Evolutionary conservation across 2,113 vertebrate genomes (phyloP), one percentile per base, ranked within the genome.

Genomic region (Rhombomys opimus): DNA sequence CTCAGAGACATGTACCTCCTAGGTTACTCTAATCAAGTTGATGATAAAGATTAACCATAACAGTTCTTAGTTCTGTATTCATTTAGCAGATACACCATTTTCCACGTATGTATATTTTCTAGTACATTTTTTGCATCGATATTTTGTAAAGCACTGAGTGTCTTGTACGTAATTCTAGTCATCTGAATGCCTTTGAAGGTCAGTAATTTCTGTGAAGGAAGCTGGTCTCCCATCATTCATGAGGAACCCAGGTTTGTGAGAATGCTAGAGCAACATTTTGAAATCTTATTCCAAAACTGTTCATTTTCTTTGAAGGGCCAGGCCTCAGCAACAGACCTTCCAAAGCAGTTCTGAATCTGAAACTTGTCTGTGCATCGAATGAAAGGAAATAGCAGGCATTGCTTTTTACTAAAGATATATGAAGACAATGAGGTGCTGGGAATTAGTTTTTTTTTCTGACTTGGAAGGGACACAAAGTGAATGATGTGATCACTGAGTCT

Each of bases 401-500:
- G 46, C 22, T 78, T 46, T 94, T 87, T 70, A 46, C 4, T 54
- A 89, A 68, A 23, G 52, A 27, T 65, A 80, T 78, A 4, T 57
- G 2, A 38, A 65, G 52, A 63, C 59, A 84, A 65, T 78, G 2
- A 77, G 50, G 87, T 38, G 7, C 20, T 72, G 80, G 12, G 59
- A 94, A 80, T 80, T 92, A 38, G 10, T 11, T 41, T 94, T 93
- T 93, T 41, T 4, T 91, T 32, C n/a, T 70, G 27, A 68, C 73
- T 30, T 77, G 32, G 67, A 65, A 86, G 23, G 52, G 93, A 93
- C 85, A 50, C 61, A 68, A 94, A 89, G 8, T 50, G 52, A 87
- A 70, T 10, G 41, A 52, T 50, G 20, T 77, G 32, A 81, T 65
- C 32, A 77, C 67, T 17, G 82, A 25, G 12, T 89, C 63, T 81